Conservation (phyloP, 2,888 invertebrate species). For the Rotaria sp. region DNA sequence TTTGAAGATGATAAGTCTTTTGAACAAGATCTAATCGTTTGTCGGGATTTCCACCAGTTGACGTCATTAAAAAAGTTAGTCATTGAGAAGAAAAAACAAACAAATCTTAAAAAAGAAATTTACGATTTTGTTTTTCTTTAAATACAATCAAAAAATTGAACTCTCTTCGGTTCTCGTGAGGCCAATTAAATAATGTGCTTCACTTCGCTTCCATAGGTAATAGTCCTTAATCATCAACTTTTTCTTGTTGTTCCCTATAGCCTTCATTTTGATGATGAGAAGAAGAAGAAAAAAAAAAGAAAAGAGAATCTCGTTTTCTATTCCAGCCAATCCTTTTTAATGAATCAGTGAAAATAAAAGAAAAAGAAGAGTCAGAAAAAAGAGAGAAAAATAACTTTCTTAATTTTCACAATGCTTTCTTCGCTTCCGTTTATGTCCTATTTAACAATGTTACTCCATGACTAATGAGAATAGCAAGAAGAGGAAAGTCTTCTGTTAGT, state of each 20-base stretch:
- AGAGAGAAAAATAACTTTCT: not conserved
- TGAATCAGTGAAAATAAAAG: not conserved
- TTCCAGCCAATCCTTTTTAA: slow-evolving; percentile 4
- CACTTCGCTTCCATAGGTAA: not conserved
- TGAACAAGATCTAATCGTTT: not conserved
- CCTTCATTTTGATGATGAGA: not conserved
- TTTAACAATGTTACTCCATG: not conserved
- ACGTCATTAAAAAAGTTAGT: not conserved
- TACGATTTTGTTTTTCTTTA: too few species aligned
- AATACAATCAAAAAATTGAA: not conserved
- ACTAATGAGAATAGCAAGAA: not conserved
- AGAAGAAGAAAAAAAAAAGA: not conserved
- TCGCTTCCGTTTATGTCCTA: not conserved
- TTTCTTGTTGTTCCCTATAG: not conserved
- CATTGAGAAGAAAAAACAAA: not conserved
- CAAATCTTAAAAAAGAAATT: not conserved
- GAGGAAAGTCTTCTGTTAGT: not conserved
- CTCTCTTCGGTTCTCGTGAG: not conserved
- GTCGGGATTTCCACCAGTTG: not conserved
- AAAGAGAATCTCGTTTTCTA: not conserved
- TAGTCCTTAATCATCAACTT: not conserved
- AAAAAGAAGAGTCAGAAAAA: not conserved
- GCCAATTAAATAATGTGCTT: not conserved
- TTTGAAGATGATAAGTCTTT: not conserved
- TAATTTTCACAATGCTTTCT: slow-evolving; percentile 3